Evolutionary conservation across 2,797 vertebrate species (phyloP).

Genomic region (Anguilla marmorata): DNA sequence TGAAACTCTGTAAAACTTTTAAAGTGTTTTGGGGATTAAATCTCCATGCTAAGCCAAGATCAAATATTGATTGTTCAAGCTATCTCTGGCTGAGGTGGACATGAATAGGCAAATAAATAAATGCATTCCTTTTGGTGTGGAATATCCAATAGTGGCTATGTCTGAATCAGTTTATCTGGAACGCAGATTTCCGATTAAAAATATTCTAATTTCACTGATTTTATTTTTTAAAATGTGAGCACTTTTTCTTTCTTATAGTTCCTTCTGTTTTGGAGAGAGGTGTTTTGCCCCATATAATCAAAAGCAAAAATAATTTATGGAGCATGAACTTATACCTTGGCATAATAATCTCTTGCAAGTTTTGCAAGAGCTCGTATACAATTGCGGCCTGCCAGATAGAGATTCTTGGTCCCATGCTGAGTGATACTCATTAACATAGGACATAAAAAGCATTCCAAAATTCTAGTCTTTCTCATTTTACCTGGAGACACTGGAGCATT

Average conservation of each 20-base stretch:
- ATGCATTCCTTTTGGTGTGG: conserved; percentile 50
- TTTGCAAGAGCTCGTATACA: conserved; percentile 27
- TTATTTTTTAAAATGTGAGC: not conserved
- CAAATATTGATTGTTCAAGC: conserved; percentile 74
- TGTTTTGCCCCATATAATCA: conserved; percentile 21
- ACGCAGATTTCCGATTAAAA: conserved; percentile 5
- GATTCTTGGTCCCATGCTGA: not conserved
- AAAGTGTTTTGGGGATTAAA: conserved; percentile 71
- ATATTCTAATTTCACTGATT: not conserved
- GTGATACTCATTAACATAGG: not conserved
- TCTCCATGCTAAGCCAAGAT: conserved; percentile 70
- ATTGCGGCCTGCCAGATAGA: not conserved
- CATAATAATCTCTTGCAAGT: conserved; percentile 28
- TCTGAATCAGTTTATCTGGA: conserved; percentile 38
- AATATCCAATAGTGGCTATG: conserved; percentile 45
- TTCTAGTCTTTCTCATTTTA: not conserved
- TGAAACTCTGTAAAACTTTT: conserved; percentile 72
- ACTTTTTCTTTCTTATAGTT: not conserved
- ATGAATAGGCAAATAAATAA: conserved; percentile 58
- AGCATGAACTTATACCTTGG: conserved; percentile 14
- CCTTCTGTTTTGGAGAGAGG: not conserved
- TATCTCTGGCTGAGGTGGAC: conserved; percentile 63
- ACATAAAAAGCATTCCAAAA: not conserved
- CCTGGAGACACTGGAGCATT: no score
- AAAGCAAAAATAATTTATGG: conserved; percentile 25